phyloP scores from a whole-genome alignment of 2,797 vertebrate genomes.

The Linurgus olivaceus region DNA sequence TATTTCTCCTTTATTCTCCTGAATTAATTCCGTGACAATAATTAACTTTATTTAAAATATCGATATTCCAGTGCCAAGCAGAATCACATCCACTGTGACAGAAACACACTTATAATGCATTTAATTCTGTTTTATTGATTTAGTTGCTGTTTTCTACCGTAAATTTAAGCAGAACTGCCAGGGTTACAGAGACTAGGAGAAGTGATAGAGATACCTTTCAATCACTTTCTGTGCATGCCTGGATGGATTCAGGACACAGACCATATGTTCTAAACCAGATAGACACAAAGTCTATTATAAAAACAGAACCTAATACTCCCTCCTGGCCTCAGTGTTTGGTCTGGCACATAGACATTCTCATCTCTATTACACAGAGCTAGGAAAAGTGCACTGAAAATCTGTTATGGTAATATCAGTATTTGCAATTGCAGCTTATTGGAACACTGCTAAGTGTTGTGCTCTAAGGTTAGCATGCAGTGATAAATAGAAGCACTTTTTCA shows the following conservation, averaged over 20 bases:
- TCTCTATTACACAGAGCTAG: not conserved
- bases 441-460: not conserved
- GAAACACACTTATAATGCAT: not conserved
- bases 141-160: slow-evolving; percentile 1
- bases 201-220: slow-evolving; percentile 25
- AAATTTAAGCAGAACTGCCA: slow-evolving; percentile 14
- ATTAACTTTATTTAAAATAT: not conserved
- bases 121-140: slow-evolving; percentile 4
- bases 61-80: not conserved
- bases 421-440: not conserved
- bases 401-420: not conserved
- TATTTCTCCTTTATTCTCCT: not conserved
- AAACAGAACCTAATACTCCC: not conserved
- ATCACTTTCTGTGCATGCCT: not conserved
- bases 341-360: not conserved
- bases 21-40: not conserved
- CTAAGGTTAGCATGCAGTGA: not conserved
- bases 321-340: not conserved
- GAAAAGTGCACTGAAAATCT: not conserved
- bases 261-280: not conserved
- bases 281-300: not conserved
- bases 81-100: not conserved
- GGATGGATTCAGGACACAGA: not conserved
- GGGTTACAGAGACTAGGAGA: not conserved
- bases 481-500: not conserved